Evolutionary conservation across 2,797 vertebrate genomes (phyloP), one percentile per base, ranked within the genome.

Genomic region (Orientallactaga sibirica): DNA sequence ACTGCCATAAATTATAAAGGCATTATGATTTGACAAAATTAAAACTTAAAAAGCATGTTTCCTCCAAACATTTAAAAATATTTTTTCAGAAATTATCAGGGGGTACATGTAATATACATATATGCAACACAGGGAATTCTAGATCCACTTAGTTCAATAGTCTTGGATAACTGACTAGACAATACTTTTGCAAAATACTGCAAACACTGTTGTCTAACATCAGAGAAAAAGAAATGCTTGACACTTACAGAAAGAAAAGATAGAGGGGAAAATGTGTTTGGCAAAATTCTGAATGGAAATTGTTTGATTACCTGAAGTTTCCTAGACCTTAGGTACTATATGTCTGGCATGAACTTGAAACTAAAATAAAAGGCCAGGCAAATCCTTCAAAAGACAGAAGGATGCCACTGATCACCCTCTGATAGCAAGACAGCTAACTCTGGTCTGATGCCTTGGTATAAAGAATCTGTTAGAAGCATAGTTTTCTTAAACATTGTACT

Each of bases 21-120:
- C 92, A 95, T 58, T n/a, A 90, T 71, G 91, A 96, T 48, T 89
- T 79, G 93, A 97, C 97, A 58, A 88, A 90, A 94, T 87, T 41
- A 94, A 92, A 93, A 81, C 18, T 94, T 88, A 84, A 86, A 92
- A 92, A 94, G 22, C 76, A 95, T 93, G 41, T 94, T 85, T 93
- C 14, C 43, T 90, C 89, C 85, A 96, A 97, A 95, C 58, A 88
- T 5, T 86, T 58, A 25, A 86, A 94, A 86, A 83, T 16, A 37
- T 11, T 85, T 78, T 52, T 94, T 71, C 67, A 24, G n/a, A 83
- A 85, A 75, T 81, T 66, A 74, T 71, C 77, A 78, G 48, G 62
- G 81, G 90, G 84, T 74, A 22, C 25, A 66, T 61, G 7, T 37
- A 64, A 70, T 6, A 74, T 15, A 80, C 6, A 55, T 0, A 90